phyloP scores from a whole-genome alignment of 2,888 invertebrate genomes.

The Glomeris marginata region DNA sequence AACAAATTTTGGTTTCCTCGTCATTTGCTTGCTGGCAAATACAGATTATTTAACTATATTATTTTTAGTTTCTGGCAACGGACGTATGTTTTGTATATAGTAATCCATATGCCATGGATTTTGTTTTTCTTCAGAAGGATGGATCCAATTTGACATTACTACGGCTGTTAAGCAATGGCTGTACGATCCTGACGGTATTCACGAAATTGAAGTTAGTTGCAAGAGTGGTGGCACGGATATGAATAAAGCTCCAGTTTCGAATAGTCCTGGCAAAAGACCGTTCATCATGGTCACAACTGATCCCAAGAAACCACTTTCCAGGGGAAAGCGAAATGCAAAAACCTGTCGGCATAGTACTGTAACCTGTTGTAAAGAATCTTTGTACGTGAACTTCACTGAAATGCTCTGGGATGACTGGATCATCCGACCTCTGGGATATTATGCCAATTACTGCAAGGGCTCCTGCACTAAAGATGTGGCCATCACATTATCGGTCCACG shows the following conservation, averaged over 20 bases:
- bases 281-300: constrained; percentile 57
- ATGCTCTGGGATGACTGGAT: constrained; percentile 85
- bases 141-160: constrained; percentile 63
- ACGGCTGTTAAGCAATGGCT: constrained; percentile 63
- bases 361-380: constrained; percentile 67
- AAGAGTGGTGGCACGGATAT: constrained; percentile 51
- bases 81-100: no score
- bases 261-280: constrained; percentile 34
- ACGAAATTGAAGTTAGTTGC: constrained; percentile 60
- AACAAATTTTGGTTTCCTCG: no score
- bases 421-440: constrained; percentile 61
- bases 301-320: constrained; percentile 30
- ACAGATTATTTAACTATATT: no score
- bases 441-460: constrained; percentile 76
- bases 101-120: no score
- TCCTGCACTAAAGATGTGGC: constrained; percentile 58
- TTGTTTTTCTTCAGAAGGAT: constrained; percentile 43
- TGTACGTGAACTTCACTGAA: constrained; percentile 66
- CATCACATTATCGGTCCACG: constrained; percentile 44
- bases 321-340: constrained; percentile 41
- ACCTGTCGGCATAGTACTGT: constrained; percentile 12
- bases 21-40: no score
- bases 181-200: constrained; percentile 38
- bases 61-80: no score
- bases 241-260: constrained; percentile 43